Conservation (phyloP, 2,797 vertebrate genomes). For the Centropyge bicolor region DNA sequence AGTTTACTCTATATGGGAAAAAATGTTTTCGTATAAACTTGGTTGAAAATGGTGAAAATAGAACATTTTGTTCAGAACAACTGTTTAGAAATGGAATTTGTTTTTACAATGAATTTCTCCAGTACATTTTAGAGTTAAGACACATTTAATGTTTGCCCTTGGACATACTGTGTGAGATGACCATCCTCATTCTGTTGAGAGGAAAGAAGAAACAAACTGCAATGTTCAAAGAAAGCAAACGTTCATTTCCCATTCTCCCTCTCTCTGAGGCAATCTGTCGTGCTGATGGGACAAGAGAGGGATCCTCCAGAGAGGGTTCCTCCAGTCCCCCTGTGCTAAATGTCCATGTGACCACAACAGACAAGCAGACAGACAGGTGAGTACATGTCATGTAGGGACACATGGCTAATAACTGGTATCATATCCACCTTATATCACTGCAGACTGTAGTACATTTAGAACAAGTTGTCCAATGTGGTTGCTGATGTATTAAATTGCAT, state of each 20-base stretch:
- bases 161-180: background rate
- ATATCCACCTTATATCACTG: background rate
- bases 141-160: background rate
- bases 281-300: constrained; percentile 79
- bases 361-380: constrained; percentile 37
- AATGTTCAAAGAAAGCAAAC: too few relatives aligned
- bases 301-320: constrained; percentile 59
- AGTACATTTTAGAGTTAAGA: too few relatives aligned
- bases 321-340: constrained; percentile 43
- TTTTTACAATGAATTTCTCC: background rate
- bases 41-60: background rate
- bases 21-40: background rate
- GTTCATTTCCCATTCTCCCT: constrained; percentile 69
- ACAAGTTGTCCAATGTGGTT: background rate
- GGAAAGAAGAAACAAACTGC: constrained; percentile 18
- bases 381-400: background rate
- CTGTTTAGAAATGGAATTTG: too few relatives aligned
- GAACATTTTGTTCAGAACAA: background rate
- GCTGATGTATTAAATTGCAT: background rate
- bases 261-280: constrained; percentile 59
- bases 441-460: background rate
- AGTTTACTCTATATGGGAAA: background rate
- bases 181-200: constrained; percentile 3
- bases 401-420: background rate
- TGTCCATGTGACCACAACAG: constrained; percentile 80